phyloP scores from a whole-genome alignment of 2,113 vertebrate species.

The Trematocara variabile region DNA sequence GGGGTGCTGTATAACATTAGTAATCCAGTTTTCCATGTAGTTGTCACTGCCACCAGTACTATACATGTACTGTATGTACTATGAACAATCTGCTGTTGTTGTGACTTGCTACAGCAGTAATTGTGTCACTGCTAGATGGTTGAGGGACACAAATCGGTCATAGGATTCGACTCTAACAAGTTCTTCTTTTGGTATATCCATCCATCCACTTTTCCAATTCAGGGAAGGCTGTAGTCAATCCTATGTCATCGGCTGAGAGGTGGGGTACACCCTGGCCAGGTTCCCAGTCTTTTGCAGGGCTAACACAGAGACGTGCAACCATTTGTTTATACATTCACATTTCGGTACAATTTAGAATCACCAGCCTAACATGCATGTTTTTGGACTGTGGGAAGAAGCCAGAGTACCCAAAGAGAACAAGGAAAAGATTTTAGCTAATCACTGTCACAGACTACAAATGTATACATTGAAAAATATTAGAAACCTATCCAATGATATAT shows the following conservation, averaged over 20 bases:
- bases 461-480: not conserved
- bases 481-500: not conserved
- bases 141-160: not conserved
- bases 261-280: not conserved
- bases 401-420: not conserved
- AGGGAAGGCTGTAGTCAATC: not conserved
- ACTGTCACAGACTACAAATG: not conserved
- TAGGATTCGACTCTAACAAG: not conserved
- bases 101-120: not conserved
- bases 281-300: not conserved
- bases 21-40: not conserved
- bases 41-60: not conserved
- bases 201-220: not conserved
- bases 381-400: not conserved
- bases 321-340: not conserved
- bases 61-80: not conserved
- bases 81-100: not conserved
- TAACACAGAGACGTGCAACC: not conserved
- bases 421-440: not conserved
- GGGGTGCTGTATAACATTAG: not conserved
- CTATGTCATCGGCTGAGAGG: not conserved
- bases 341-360: not conserved
- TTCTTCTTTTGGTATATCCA: not conserved
- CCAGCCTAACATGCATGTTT: not conserved
- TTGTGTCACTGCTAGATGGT: not conserved